Conservation (phyloP, 1,140 invertebrate genomes). For the Drosophila lacertosa region DNA sequence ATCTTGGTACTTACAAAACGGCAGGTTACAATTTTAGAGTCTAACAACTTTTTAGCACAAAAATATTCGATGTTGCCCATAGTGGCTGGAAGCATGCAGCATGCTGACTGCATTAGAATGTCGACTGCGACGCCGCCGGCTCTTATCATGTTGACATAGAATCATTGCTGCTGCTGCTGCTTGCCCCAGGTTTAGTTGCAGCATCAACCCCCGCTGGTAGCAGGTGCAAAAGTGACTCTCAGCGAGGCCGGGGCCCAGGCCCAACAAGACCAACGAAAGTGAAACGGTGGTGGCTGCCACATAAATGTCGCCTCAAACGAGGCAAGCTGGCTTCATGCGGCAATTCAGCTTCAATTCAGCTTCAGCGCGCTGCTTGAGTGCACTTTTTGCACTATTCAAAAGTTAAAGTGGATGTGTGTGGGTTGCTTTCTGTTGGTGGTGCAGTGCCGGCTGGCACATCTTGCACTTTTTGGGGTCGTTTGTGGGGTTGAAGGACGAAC, state of each 20-base stretch:
- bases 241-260: slow-evolving; percentile 57
- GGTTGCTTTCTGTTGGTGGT: slow-evolving; percentile 24
- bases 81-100: not conserved
- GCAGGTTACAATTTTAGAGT: too few relatives aligned
- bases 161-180: slow-evolving; percentile 45
- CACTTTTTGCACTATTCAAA: slow-evolving; percentile 81
- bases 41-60: too few relatives aligned
- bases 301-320: slow-evolving; percentile 7
- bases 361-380: slow-evolving; percentile 54
- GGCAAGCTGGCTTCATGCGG: too few relatives aligned
- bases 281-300: slow-evolving; percentile 72
- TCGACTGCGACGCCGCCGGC: slow-evolving; percentile 22
- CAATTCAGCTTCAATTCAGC: too few relatives aligned
- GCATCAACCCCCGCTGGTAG: slow-evolving; percentile 14
- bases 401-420: slow-evolving; percentile 35
- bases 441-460: slow-evolving; percentile 26
- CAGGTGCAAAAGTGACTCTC: slow-evolving; percentile 63
- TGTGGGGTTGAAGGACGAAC: slow-evolving; percentile 59
- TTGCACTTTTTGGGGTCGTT: slow-evolving; percentile 40
- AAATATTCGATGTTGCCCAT: too few relatives aligned
- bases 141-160: slow-evolving; percentile 73
- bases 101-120: slow-evolving; percentile 54
- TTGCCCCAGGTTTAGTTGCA: slow-evolving; percentile 65
- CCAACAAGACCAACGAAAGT: too few relatives aligned
- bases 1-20: too few relatives aligned